Evolutionary conservation across 1,140 invertebrate species (phyloP), one percentile per base, ranked within the genome.

Genomic region (Bactericera cockerelli): DNA sequence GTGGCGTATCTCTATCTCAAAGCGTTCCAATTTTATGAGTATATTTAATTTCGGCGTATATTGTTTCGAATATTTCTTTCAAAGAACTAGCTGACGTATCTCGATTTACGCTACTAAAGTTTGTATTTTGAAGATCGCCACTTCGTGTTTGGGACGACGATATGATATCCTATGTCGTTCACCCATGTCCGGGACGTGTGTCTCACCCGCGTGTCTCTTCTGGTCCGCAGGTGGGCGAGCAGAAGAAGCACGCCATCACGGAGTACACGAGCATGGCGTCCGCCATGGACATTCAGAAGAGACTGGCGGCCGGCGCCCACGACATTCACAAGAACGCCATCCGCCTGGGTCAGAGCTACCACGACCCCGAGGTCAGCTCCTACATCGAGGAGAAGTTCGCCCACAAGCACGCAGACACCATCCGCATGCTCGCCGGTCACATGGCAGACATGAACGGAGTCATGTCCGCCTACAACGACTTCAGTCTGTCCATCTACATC

Each of bases 301-400:
- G 77, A 58, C 70, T 87, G 61, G 83, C 84, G 1, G 67, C 73
- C n/a, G 74, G 81, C 58, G 83, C 81, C 4, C 73, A 83, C 64
- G 70, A 74, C 58, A 78, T 90, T 56, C 84, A 88, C 70, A 62
- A 62, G 11, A 69, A 74, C 57, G 75, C 73, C 26, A 75, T 73
- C 8, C 70, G 71, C 64, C 71, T 28, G 16, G 70, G 59, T 70
- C 59, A 73, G 26, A 67, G 72, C 22, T 66, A 72, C 33, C 80
- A 82, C 64, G 82, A 85, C 65, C 76, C 81, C 61, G 81, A 84
- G 73, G 76, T 86, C 62, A 77, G 80, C 31, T 80, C 83, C 65
- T 87, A 80, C 64, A 65, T 89, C 0, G 84, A 88, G 63, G 82
- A 87, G 61, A 75, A 85, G 62, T 87, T 86, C 70, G 74, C 86